Percentiles rank a stretch among this genome's conserved stretches.
Evolutionary conservation across 2,113 vertebrate genomes (phyloP).

Genomic region (Cyanistes caeruleus): DNA sequence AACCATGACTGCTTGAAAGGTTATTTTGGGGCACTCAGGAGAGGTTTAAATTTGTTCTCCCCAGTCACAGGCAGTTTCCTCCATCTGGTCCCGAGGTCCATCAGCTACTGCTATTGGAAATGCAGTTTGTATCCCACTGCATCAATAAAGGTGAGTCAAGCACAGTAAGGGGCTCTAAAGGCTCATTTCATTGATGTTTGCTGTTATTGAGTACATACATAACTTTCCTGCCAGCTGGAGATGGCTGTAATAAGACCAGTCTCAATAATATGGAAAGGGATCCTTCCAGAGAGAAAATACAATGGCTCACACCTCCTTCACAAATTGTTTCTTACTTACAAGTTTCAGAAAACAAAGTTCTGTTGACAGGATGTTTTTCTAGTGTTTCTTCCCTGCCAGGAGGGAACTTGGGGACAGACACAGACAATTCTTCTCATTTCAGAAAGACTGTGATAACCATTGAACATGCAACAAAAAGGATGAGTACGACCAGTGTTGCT

Average conservation of each 20-base stretch:
- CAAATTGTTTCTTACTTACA: not conserved
- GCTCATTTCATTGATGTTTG: constrained; percentile 44
- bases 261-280: not conserved
- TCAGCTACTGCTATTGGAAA: not conserved
- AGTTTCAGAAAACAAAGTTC: constrained; percentile 7
- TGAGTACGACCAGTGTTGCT: not conserved
- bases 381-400: not conserved
- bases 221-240: constrained; percentile 23
- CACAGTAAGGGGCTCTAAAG: constrained; percentile 6
- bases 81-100: not conserved
- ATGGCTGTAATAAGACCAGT: constrained; percentile 23
- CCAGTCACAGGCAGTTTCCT: not conserved
- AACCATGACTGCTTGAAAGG: not conserved
- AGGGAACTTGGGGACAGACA: not conserved
- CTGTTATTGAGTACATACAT: constrained; percentile 35
- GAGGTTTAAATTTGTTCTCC: not conserved
- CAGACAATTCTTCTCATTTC: not conserved
- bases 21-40: not conserved
- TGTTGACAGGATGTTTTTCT: not conserved
- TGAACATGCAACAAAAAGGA: not conserved
- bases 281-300: not conserved
- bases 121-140: not conserved
- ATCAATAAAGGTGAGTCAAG: constrained; percentile 46
- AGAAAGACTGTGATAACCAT: not conserved
- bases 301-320: not conserved